phyloP scores from a whole-genome alignment of 2,888 invertebrate genomes.

The Beris chalybata region DNA sequence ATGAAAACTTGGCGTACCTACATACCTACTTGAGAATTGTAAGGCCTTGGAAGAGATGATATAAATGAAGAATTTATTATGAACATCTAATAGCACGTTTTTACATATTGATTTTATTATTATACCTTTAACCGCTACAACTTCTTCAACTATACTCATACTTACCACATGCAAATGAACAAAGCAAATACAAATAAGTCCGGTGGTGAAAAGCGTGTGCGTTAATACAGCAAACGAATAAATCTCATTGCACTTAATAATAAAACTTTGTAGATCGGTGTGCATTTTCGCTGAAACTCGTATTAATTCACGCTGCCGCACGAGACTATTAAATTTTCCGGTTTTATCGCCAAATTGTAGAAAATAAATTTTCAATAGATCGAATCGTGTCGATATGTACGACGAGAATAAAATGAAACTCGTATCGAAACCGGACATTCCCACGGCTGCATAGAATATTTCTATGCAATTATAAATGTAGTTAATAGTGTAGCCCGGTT shows the following conservation, averaged over 20 bases:
- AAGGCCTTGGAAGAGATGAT: too few species aligned
- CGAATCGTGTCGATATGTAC: slow-evolving; percentile 16
- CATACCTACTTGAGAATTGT: too few species aligned
- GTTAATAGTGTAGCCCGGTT: slow-evolving; percentile 21
- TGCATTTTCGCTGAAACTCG: slow-evolving; percentile 9
- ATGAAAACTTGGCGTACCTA: too few species aligned
- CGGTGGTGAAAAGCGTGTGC: slow-evolving; percentile 19
- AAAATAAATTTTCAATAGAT: slow-evolving; percentile 21
- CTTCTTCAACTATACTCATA: neutral
- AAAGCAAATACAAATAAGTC: slow-evolving; percentile 23
- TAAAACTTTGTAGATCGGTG: slow-evolving; percentile 3
- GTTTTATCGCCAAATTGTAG: neutral
- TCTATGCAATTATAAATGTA: slow-evolving; percentile 20
- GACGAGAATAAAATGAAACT: slow-evolving; percentile 22
- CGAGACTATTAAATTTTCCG: slow-evolving; percentile 7
- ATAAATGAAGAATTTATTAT: too few species aligned
- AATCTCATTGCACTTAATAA: slow-evolving; percentile 21
- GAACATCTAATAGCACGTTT: too few species aligned
- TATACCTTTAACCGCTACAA: too few species aligned
- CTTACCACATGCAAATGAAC: slow-evolving; percentile 23
- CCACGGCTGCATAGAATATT: slow-evolving; percentile 16
- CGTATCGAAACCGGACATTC: slow-evolving; percentile 22
- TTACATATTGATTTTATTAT: too few species aligned
- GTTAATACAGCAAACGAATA: slow-evolving; percentile 9
- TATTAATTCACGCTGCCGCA: slow-evolving; percentile 13